Evolutionary conservation across 2,797 vertebrate genomes (phyloP), one percentile per base, ranked within the genome.

Genomic region (Sciaenops ocellatus): DNA sequence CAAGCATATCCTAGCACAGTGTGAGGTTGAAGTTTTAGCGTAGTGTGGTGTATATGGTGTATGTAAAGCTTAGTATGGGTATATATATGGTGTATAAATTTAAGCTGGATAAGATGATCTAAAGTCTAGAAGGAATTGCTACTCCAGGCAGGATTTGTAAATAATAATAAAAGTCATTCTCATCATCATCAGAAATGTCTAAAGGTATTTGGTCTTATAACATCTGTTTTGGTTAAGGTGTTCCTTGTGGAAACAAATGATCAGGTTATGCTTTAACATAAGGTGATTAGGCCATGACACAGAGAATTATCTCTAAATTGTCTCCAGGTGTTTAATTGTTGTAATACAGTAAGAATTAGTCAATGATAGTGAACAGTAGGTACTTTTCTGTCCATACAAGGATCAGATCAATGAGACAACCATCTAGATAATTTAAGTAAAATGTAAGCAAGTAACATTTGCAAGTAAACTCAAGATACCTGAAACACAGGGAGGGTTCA

Each of bases 51-150:
- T 34, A 34, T 34, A 34, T 34, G 34, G 34, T 34, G 34, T 9
- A 38, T 38, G 8, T 38, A 9, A 38, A 38, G 34, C 8, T 38
- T 38, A 38, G 34, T 38, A 38, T 38, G 8, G 8, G 34, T 38
- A 7, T 34, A 34, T 30, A 52, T 18, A 48, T 41, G 59, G 22
- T 55, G 55, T 47, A 73, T 73, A 61, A 76, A 57, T 34, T n/a
- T 59, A 56, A 72, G 51, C 12, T 42, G 59, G 52, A 62, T 69
- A 13, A 44, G 42, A 13, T 44, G 42, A 13, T 44, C 11, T 44
- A 38, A 38, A 38, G 9, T 38, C 34, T 38, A 38, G 9, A 57
- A 62, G 2, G 30, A 38, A 26, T 55, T 17, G 8, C 56, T 41
- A 65, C 38, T 44, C 15, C 15, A 15, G 38, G 47, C 38, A 48